A percentile compares a stretch with the other conserved stretches of the same genome.
These are phyloP conservation scores for Tamias sibiricus DNA, from an alignment of 2,113 vertebrate genomes.

Conservation along the genomic window DNA sequence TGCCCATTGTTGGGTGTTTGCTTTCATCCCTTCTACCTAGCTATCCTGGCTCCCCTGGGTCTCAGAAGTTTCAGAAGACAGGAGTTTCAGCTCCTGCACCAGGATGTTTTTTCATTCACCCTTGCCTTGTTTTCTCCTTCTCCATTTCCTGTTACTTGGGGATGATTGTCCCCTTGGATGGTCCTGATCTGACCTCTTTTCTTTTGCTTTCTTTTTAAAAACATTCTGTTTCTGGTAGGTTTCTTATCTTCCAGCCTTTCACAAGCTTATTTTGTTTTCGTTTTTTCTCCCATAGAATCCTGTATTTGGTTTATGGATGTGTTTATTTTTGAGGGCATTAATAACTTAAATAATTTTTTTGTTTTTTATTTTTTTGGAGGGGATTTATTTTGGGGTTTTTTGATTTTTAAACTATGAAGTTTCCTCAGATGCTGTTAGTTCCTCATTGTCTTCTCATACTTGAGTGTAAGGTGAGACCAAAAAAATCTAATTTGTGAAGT, in stretches of 20 bases:
- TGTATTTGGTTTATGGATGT: background rate
- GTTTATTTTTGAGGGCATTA: background rate
- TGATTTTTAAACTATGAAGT: background rate
- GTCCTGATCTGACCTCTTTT: background rate
- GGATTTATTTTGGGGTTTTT: background rate
- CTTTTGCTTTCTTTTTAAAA: background rate
- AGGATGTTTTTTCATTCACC: background rate
- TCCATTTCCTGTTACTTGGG: background rate
- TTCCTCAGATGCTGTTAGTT: constrained; percentile 9
- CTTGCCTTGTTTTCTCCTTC: background rate
- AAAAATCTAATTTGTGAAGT: background rate
- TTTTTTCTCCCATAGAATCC: background rate
- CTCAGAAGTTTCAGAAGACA: background rate
- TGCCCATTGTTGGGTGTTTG: background rate
- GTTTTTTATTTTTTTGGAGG: background rate
- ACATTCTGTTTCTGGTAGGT: background rate
- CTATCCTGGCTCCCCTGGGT: background rate
- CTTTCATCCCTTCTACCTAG: background rate
- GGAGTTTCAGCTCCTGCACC: background rate
- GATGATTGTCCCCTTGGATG: background rate
- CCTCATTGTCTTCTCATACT: background rate
- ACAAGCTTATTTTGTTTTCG: too few species aligned
- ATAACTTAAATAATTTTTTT: background rate
- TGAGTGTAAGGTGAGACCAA: background rate
- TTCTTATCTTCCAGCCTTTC: background rate